Evolutionary conservation across 2,888 invertebrate species (phyloP).

Genomic region (Isotomurus palustris): DNA sequence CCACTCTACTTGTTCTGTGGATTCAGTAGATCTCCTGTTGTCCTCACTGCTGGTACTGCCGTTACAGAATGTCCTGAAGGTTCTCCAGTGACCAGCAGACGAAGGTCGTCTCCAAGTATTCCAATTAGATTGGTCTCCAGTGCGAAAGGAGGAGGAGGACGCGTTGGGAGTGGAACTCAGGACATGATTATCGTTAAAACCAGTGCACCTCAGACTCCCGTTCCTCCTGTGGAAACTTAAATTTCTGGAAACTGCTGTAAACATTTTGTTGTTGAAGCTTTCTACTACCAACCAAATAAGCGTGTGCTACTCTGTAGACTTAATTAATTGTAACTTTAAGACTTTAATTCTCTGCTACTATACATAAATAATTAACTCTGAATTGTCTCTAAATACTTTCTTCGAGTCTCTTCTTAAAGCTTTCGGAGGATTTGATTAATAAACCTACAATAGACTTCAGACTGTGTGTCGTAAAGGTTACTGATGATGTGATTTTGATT

Average conservation of each 20-base stretch:
- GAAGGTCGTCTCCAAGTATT: constrained; percentile 3
- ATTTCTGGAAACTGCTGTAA: background rate
- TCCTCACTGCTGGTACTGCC: constrained; percentile 11
- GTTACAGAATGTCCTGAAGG: no score
- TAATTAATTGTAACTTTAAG: no score
- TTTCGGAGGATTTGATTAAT: no score
- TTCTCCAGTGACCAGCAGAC: background rate
- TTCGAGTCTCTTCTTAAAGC: no score
- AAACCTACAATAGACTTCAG: no score
- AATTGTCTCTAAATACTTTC: no score
- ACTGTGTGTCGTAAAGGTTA: no score
- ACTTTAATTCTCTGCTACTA: no score
- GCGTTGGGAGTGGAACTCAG: no score
- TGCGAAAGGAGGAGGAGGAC: background rate
- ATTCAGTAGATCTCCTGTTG: constrained; percentile 25
- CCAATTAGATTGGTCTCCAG: background rate
- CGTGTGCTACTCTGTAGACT: no score
- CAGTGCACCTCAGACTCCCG: background rate
- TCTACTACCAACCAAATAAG: background rate
- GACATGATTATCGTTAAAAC: constrained; percentile 7
- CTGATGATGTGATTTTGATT: no score
- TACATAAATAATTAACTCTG: no score
- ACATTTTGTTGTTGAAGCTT: background rate
- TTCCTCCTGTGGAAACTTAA: constrained; percentile 6
- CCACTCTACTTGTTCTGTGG: constrained; percentile 34